Evolutionary conservation across 2,888 invertebrate species (phyloP).

Genomic region (Heliconius sara): DNA sequence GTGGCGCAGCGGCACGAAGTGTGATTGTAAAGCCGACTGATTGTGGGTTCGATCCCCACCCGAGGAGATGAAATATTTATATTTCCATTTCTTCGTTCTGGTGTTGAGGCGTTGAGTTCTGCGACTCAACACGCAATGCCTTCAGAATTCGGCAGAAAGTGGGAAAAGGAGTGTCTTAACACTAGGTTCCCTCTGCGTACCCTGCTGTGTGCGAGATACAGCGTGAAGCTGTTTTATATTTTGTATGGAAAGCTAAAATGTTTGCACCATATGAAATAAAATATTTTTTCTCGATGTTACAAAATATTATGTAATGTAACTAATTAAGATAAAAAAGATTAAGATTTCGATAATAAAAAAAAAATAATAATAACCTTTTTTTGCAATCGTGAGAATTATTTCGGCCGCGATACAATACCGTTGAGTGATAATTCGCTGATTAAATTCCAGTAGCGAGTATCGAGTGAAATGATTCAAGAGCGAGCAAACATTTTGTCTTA

Average conservation of each 20-base stretch:
- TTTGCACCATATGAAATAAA: not conserved
- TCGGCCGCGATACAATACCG: conserved; percentile 44
- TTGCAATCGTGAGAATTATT: conserved; percentile 47
- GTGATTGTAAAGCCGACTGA: too few species aligned
- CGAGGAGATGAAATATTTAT: too few species aligned
- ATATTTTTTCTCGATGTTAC: conserved; percentile 3
- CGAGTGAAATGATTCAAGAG: conserved; percentile 46
- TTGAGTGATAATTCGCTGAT: conserved; percentile 48
- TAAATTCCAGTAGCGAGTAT: conserved; percentile 48
- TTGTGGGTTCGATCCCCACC: too few species aligned
- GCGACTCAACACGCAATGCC: too few species aligned
- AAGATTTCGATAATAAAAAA: conserved; percentile 23
- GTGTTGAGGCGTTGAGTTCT: too few species aligned
- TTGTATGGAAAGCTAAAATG: not conserved
- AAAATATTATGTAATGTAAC: conserved; percentile 17
- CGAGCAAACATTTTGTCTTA: conserved; percentile 44
- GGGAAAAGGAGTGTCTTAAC: too few species aligned
- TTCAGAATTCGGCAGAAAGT: too few species aligned
- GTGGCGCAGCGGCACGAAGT: too few species aligned
- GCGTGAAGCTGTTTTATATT: too few species aligned
- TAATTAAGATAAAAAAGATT: conserved; percentile 28
- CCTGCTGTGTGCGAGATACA: too few species aligned
- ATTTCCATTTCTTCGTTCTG: too few species aligned
- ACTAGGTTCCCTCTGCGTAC: too few species aligned
- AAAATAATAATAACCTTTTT: conserved; percentile 28